Conservation (phyloP, 2,888 invertebrate species). For the Mythimna albipuncta region DNA sequence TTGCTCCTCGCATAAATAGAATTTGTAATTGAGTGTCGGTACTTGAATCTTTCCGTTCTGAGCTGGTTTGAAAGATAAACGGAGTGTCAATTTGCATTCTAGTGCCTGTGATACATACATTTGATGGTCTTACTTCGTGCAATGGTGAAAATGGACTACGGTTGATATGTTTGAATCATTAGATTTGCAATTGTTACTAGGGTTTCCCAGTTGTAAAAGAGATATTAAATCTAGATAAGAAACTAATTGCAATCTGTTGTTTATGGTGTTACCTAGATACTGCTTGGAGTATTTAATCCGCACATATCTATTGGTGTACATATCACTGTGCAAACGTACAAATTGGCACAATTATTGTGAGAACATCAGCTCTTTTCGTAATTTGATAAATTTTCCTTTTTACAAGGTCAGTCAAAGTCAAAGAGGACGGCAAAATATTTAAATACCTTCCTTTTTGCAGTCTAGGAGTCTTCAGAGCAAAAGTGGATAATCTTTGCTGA, state of each 20-base stretch:
- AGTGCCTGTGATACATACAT: constrained; percentile 2
- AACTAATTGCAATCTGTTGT: constrained; percentile 26
- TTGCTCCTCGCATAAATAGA: constrained; percentile 46
- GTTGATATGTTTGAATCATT: background rate
- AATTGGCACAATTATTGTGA: constrained; percentile 9
- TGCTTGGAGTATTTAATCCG: background rate
- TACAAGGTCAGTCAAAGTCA: constrained; percentile 3
- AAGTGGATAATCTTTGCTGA: constrained; percentile 27
- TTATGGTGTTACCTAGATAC: constrained; percentile 11
- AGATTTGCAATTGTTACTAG: background rate
- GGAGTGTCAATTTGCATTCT: constrained; percentile 44
- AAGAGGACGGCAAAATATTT: background rate
- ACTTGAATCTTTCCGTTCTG: constrained; percentile 38
- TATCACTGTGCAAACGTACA: constrained; percentile 11
- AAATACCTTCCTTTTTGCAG: background rate
- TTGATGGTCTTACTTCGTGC: constrained; percentile 9
- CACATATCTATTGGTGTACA: background rate
- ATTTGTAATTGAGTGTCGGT: constrained; percentile 23
- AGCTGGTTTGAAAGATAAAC: constrained; percentile 41
- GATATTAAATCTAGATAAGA: constrained; percentile 29
- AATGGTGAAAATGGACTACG: background rate
- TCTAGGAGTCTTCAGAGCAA: background rate
- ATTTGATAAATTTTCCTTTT: background rate
- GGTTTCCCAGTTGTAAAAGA: constrained; percentile 1
- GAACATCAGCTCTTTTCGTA: background rate